phyloP scores from a whole-genome alignment of 2,797 vertebrate genomes.

The Delichon dasypus region DNA sequence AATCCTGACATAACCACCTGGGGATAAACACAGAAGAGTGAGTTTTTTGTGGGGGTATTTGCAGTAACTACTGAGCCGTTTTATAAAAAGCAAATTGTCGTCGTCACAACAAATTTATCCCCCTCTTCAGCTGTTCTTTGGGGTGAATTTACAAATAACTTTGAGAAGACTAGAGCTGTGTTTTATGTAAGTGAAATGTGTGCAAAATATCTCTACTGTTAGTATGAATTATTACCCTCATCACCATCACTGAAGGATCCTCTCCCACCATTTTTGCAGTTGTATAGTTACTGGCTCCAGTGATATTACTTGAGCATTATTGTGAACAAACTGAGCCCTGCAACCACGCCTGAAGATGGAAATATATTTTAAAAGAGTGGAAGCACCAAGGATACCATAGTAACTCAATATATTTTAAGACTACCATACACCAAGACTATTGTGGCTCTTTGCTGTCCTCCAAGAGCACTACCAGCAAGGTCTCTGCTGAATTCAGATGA shows the following conservation, averaged over 20 bases:
- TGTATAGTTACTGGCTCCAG: background rate
- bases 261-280: background rate
- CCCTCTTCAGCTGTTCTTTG: background rate
- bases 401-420: background rate
- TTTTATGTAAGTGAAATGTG: background rate
- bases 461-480: background rate
- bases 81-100: background rate
- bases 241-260: background rate
- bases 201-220: background rate
- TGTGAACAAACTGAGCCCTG: background rate
- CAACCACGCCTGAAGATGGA: background rate
- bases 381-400: background rate
- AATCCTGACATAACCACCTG: conserved; percentile 81
- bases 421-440: background rate
- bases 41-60: background rate
- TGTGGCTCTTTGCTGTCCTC: background rate
- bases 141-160: background rate
- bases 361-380: background rate
- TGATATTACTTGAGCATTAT: background rate
- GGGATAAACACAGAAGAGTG: background rate
- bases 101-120: background rate
- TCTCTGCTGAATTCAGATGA: background rate
- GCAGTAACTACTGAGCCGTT: background rate
- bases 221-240: background rate
- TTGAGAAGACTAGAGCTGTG: background rate